phyloP scores from a whole-genome alignment of 2,888 invertebrate genomes.

The Pseudococcus viburni region DNA sequence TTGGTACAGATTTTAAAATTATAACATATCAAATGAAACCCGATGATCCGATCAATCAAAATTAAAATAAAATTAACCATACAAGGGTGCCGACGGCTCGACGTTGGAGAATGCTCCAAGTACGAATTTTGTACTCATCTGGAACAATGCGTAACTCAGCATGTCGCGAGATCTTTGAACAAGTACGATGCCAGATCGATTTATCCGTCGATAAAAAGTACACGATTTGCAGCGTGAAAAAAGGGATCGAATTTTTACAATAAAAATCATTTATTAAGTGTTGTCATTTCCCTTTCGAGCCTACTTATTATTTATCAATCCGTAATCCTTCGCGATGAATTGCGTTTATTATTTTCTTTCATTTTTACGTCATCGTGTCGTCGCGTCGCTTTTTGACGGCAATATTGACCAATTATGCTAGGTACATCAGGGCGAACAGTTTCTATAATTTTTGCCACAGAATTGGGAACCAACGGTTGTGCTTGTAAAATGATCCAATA shows the following conservation, averaged over 20 bases:
- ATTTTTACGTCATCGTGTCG: slow-evolving; percentile 24
- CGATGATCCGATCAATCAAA: slow-evolving; percentile 61
- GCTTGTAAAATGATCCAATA: slow-evolving; percentile 24
- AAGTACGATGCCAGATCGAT: slow-evolving; percentile 56
- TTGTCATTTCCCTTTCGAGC: slow-evolving; percentile 59
- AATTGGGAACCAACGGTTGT: not conserved
- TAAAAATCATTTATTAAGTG: slow-evolving; percentile 63
- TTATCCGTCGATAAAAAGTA: slow-evolving; percentile 61
- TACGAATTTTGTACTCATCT: slow-evolving; percentile 10
- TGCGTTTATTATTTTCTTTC: not conserved
- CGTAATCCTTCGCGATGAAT: not conserved
- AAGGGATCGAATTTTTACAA: slow-evolving; percentile 63
- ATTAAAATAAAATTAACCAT: slow-evolving; percentile 64
- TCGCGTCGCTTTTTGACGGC: not conserved
- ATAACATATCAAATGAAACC: slow-evolving; percentile 42
- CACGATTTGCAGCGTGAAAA: slow-evolving; percentile 53
- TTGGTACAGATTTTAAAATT: slow-evolving; percentile 28
- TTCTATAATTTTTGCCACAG: too few species aligned
- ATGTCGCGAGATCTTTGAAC: slow-evolving; percentile 58
- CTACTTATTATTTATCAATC: slow-evolving; percentile 67
- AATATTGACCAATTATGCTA: not conserved
- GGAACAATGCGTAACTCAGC: slow-evolving; percentile 55
- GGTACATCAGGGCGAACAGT: too few species aligned
- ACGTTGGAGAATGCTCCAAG: slow-evolving; percentile 25
- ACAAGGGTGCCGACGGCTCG: slow-evolving; percentile 25